Evolutionary conservation across 2,113 vertebrate genomes (phyloP).

Genomic region (Onychostoma macrolepis): DNA sequence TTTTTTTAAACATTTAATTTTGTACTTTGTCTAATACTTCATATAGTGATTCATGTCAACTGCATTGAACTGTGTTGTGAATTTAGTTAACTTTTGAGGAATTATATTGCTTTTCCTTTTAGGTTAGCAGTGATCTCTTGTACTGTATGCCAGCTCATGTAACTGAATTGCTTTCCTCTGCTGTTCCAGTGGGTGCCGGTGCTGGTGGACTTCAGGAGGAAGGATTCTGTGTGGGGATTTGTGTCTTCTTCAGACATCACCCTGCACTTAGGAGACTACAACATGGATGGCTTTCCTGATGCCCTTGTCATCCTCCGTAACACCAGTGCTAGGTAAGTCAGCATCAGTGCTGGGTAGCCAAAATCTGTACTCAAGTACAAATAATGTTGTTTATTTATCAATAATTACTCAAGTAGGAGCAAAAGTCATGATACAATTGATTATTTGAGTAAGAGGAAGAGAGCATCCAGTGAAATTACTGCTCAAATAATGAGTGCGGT

Average conservation of each 20-base stretch:
- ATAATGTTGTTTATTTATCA: background rate
- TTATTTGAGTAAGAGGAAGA: background rate
- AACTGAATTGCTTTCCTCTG: constrained; percentile 17
- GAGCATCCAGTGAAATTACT: background rate
- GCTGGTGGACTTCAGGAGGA: constrained; percentile 84
- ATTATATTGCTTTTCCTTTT: background rate
- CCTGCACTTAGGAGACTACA: constrained; percentile 95
- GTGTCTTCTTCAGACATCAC: constrained; percentile 72
- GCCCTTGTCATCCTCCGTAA: constrained; percentile 90
- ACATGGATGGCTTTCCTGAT: constrained; percentile 97
- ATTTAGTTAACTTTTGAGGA: too few species aligned
- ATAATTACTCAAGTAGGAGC: background rate
- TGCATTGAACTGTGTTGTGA: too few species aligned
- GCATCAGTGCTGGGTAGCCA: background rate
- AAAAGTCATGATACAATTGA: background rate
- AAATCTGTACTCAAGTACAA: background rate
- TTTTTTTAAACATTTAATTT: background rate
- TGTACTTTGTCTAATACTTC: background rate
- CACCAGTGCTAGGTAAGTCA: constrained; percentile 85
- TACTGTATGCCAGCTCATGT: background rate
- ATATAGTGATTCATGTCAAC: background rate
- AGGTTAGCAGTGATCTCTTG: background rate
- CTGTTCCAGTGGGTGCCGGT: constrained; percentile 84
- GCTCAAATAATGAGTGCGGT: background rate
- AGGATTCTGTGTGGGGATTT: constrained; percentile 87